Conservation (phyloP, 2,797 vertebrate species). For the Parauchenoglanis ngamensis region DNA sequence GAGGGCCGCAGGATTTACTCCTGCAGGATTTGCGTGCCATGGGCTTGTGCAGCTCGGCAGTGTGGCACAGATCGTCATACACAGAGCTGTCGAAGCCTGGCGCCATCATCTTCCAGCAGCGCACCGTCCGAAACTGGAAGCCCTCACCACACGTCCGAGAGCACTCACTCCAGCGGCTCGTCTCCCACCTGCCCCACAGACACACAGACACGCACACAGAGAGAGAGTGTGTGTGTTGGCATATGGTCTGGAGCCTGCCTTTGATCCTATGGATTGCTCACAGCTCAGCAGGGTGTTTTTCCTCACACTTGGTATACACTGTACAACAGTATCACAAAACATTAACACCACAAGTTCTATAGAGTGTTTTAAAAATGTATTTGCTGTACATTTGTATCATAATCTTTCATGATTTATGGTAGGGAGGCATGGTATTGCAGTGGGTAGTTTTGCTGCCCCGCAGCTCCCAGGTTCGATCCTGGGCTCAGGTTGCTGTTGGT, state of each 20-base stretch:
- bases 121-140: slow-evolving; percentile 83
- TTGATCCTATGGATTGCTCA: not conserved
- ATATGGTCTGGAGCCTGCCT: not conserved
- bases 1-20: slow-evolving; percentile 86
- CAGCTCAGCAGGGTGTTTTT: not conserved
- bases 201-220: not conserved
- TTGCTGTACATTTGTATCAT: not conserved
- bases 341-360: not conserved
- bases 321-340: not conserved
- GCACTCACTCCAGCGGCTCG: slow-evolving; percentile 86
- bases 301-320: not conserved
- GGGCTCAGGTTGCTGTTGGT: not conserved
- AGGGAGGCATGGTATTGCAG: not conserved
- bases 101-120: slow-evolving; percentile 91
- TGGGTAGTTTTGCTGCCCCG: too few relatives aligned
- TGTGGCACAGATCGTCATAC: slow-evolving; percentile 84
- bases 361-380: not conserved
- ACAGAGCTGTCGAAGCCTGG: slow-evolving; percentile 88
- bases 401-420: not conserved
- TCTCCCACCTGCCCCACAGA: slow-evolving; percentile 81
- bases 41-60: slow-evolving; percentile 80
- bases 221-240: too few relatives aligned
- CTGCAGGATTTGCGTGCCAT: slow-evolving; percentile 83
- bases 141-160: slow-evolving; percentile 85
- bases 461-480: not conserved